A percentile compares a stretch with the other conserved stretches of the same genome.
These are phyloP conservation scores for Caranx ignobilis DNA, from an alignment of 2,113 vertebrate genomes.

Conservation along the genomic window DNA sequence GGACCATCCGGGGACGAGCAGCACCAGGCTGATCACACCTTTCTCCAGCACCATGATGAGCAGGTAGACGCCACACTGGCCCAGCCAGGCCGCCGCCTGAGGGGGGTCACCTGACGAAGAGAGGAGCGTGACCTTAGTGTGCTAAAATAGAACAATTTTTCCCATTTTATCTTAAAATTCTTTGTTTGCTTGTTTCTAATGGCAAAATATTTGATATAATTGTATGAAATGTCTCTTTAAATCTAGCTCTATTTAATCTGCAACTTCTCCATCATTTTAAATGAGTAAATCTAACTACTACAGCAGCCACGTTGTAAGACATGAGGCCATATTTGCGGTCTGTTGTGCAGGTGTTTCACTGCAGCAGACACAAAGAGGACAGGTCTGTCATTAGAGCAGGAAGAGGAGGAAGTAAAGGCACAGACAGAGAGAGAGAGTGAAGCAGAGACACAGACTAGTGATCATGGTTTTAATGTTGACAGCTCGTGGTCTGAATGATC, in stretches of 20 bases:
- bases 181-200: background rate
- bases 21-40: slow-evolving; percentile 80
- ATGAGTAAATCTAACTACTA: no score
- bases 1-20: slow-evolving; percentile 85
- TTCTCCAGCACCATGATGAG: slow-evolving; percentile 88
- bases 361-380: slow-evolving; percentile 49
- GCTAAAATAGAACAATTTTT: no score
- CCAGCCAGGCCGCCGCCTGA: slow-evolving; percentile 82
- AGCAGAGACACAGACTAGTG: background rate
- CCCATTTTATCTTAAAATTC: no score
- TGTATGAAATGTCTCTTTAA: background rate
- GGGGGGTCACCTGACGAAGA: slow-evolving; percentile 80
- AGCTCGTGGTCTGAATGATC: background rate
- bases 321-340: background rate
- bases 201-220: background rate
- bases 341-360: slow-evolving; percentile 36
- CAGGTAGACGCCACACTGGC: slow-evolving; percentile 85
- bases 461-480: background rate
- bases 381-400: slow-evolving; percentile 64
- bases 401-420: slow-evolving; percentile 34
- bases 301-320: no score
- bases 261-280: background rate
- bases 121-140: background rate
- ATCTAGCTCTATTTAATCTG: background rate
- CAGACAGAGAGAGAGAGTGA: background rate